Evolutionary conservation across 2,888 invertebrate species (phyloP).

Genomic region (Polymixis lichenea): DNA sequence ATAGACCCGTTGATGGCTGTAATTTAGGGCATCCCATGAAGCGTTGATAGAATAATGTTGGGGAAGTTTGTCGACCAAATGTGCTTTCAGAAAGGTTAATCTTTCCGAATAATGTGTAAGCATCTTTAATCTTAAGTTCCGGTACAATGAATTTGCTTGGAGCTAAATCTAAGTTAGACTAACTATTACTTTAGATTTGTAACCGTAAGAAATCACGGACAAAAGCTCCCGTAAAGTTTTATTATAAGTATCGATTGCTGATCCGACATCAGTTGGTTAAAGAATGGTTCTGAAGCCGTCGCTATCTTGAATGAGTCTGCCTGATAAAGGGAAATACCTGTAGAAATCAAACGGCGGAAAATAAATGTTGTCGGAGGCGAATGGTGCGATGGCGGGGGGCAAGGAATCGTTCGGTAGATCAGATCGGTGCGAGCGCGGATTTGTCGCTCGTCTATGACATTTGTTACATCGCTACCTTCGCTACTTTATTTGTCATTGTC

Average conservation of each 20-base stretch:
- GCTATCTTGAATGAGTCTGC: constrained; percentile 79
- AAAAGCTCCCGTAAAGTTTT: constrained; percentile 55
- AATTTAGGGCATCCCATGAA: constrained; percentile 75
- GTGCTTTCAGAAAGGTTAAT: constrained; percentile 61
- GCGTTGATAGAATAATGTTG: constrained; percentile 73
- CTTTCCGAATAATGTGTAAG: constrained; percentile 43
- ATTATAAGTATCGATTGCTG: constrained; percentile 58
- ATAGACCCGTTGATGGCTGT: constrained; percentile 82
- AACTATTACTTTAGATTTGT: constrained; percentile 29
- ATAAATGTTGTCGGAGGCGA: constrained; percentile 74
- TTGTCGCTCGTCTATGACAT: constrained; percentile 79
- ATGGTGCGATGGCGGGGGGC: constrained; percentile 57
- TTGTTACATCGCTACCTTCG: constrained; percentile 77
- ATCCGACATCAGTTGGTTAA: constrained; percentile 61
- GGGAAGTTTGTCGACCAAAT: constrained; percentile 66
- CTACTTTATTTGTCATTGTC: constrained; percentile 81
- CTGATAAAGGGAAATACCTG: constrained; percentile 81
- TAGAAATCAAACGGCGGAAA: constrained; percentile 79
- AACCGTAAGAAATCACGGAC: constrained; percentile 54
- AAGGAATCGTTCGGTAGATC: constrained; percentile 69
- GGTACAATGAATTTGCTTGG: constrained; percentile 15
- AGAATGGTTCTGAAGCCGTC: constrained; percentile 62
- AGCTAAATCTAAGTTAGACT: constrained; percentile 18
- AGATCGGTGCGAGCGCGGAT: constrained; percentile 69
- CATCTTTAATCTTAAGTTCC: constrained; percentile 25